Evolutionary conservation across 2,113 vertebrate species (phyloP), one percentile per base, ranked within the genome.

Genomic region (Perognathus longimembris): DNA sequence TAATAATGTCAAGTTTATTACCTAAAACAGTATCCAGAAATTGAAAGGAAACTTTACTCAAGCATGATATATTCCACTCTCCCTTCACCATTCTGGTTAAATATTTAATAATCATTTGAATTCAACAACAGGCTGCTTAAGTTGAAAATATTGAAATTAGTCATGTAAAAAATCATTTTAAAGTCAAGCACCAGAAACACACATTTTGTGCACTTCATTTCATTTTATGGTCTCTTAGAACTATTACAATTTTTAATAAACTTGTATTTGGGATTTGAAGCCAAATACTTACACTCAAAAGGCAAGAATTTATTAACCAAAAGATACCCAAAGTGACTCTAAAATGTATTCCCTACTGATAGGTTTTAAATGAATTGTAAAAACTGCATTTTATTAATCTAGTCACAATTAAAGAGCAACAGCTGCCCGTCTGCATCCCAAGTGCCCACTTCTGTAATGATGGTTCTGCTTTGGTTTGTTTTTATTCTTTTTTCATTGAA

Each of bases 241-340:
- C 97, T 97, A 98, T 97, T 97, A 98, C 90, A 97, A 95, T 97
- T 98, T 98, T 98, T 98, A 98, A 98, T 98, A 98, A 98, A 98
- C 95, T 98, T 98, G 95, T 98, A 96, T 97, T 96, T 97, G 95
- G 94, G 97, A 97, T 96, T 97, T 98, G 92, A 97, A 98, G 97
- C 95, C 96, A 98, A 98, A 98, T 83, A 95, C 96, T 97, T 97
- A 97, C 40, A 95, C 94, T 98, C 93, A 97, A 97, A 98, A 97
- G 95, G 93, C 96, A 97, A 95, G 95, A 97, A 98, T 98, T 98
- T 98, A 97, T 98, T 98, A 98, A 97, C 91, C 96, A 97, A 97
- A 97, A 97, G 97, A 96, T 88, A 98, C 96, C 97, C 97, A 97
- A 97, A 97, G 89, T 91, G 94, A 96, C 88, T 97, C 94, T 98